Base-by-base conservation (phyloP, 2,888 invertebrate genomes). In the Hydroisotoma schaefferi region DNA sequence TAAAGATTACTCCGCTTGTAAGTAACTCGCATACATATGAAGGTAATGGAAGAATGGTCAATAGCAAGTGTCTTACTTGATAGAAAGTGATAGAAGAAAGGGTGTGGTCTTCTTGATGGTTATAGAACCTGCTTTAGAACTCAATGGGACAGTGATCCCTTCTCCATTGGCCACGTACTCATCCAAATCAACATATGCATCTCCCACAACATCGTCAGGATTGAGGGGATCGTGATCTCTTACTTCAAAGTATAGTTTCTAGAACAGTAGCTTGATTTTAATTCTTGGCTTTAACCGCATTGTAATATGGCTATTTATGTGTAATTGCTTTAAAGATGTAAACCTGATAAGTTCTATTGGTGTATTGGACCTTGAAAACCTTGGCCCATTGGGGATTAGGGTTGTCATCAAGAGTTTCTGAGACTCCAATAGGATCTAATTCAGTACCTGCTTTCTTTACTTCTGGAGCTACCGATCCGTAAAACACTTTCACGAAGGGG, bases 191-290 rank as follows among this genome's bases (percentile, higher is more conserved):
- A 67, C 56, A 38, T 48, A 62, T 20, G 61, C 64, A 26, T 65
- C 60, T 2, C 67, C 67, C n/a, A 68, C 38, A 6, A 28, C 25
- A 40, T 65, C 67, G 27, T 67, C 67, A 3, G 67, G 64, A 58
- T 67, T 65, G 33, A 64, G 20, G n/a, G 67, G 67, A 29, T 67
- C 67, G 40, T 67, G 62, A 33, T 67, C 67, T 29, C 67, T 51
- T 8, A 67, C 62, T 59, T 65, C 62, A 40, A 67, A 51, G 49
- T 53, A 63, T 25, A 67, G 27, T 54, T 54, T 49, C 48, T 59
- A 44, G 22, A 2, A 23, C 12, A 25, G 29, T n/a, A n/a, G 33
- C 8, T 10, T 33, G 15, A 33, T 33, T 40, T 40, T 15, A 40
- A 18, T 18, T 40, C 20, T 40, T 20, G 20, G n/a, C 20, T 40